Base-by-base conservation (phyloP, 1,140 invertebrate genomes). In the Sitophilus oryzae region DNA sequence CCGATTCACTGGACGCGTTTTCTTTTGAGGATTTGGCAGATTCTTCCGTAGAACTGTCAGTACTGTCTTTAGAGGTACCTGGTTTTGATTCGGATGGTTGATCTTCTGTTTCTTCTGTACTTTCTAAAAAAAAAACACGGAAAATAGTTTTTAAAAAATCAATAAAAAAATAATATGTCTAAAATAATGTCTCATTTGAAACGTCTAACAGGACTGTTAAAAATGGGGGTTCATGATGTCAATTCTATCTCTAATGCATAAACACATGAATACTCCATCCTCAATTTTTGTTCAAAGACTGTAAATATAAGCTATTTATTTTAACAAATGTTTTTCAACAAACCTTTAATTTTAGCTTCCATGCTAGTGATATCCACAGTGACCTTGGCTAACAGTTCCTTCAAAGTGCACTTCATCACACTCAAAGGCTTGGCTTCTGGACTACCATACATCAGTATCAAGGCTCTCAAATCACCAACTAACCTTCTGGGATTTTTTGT, bases 381-480 rank as follows among this genome's bases (percentile, higher is more conserved):
- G 14, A 58, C 51, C 43, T 58, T 61, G 19, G 34, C 54, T 41
- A 63, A 60, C 30, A 73, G 44, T 44, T 63, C 58, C 46, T 63
- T 66, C 14, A 73, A 47, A 0, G 67, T 68, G 16, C 61, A 53
- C 18, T 56, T 56, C 6, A 73, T 48, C 10, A 65, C 46, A 14
- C 53, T 60, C 5, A 70, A 66, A 2, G 69, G 66, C 6, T 63
- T 61, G 15, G 63, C 67, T 42, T 71, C 66, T 0, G 70, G 65
- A 57, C 62, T 68, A 50, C 72, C 77, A 51, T 79, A 78, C 3
- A 80, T 77, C 6, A 80, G 62, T n/a, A 73, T 69, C 14, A 80
- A 54, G 0, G 78, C 78, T 49, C 78, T 66, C 18, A 81, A 54
- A 51, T 82, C 78, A 1, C 79, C 79, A 1, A 77, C 74, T 10